Evolutionary conservation across 1,140 invertebrate species (phyloP).

Genomic region (Drosophila kepulauana): DNA sequence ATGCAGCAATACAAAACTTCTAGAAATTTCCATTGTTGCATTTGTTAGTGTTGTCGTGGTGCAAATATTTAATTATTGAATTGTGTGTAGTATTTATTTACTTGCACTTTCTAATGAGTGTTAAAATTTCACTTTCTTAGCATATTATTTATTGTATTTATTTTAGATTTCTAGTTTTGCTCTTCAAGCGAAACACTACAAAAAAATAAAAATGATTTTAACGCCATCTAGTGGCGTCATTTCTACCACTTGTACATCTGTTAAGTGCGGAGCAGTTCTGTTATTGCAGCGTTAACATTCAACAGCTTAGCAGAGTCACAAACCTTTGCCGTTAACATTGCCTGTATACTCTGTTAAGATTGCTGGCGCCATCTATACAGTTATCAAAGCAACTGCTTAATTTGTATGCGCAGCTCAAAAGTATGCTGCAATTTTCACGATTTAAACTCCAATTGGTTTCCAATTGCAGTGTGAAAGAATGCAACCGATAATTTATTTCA

Average conservation of each 20-base stretch:
- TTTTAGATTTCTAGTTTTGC: neutral
- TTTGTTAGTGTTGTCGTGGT: neutral
- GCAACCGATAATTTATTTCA: neutral
- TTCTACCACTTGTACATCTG: neutral
- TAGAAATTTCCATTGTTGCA: neutral
- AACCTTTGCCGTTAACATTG: slow-evolving; percentile 3
- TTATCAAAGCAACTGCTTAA: neutral
- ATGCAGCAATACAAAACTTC: neutral
- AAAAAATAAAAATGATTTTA: neutral
- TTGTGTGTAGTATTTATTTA: neutral
- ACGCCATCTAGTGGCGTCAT: slow-evolving; percentile 33
- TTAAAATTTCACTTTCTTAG: neutral
- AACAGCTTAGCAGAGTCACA: slow-evolving; percentile 10
- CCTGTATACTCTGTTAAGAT: neutral
- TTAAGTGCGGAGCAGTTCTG: neutral
- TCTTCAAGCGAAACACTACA: neutral
- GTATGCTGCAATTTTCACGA: slow-evolving; percentile 10
- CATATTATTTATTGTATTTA: neutral
- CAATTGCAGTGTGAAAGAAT: neutral
- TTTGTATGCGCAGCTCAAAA: slow-evolving; percentile 31
- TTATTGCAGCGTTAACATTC: neutral
- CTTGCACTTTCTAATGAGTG: neutral
- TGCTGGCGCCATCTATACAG: slow-evolving; percentile 35
- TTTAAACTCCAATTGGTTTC: neutral
- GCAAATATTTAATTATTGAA: neutral